phyloP scores from a whole-genome alignment of 2,888 invertebrate species.

The Leistus spinibarbis region DNA sequence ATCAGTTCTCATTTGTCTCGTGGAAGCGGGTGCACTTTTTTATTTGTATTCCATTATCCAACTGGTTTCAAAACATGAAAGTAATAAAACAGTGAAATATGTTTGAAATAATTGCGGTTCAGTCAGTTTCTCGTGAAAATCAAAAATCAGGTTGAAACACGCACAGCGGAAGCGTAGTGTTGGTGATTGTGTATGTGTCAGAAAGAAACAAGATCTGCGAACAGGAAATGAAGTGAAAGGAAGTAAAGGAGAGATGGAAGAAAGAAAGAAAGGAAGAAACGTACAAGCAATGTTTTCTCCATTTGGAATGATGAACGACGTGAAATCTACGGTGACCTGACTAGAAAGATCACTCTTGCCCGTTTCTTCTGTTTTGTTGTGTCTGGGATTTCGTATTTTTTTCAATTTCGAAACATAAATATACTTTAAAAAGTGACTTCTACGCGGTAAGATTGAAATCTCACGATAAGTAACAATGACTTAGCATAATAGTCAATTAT shows the following conservation, averaged over 20 bases:
- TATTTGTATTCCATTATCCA: too few relatives aligned
- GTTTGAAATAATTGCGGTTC: too few relatives aligned
- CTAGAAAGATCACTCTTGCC: conserved; percentile 27
- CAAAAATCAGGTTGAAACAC: too few relatives aligned
- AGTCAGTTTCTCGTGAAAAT: too few relatives aligned
- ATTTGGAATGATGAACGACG: conserved; percentile 38
- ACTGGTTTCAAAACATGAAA: too few relatives aligned
- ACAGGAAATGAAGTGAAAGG: not conserved
- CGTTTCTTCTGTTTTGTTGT: not conserved
- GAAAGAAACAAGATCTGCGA: not conserved
- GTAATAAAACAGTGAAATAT: too few relatives aligned
- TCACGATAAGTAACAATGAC: not conserved
- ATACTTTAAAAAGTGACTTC: not conserved
- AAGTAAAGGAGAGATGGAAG: too few relatives aligned
- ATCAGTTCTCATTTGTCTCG: too few relatives aligned
- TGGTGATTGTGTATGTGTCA: too few relatives aligned
- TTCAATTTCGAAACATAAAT: not conserved
- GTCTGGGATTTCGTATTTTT: not conserved
- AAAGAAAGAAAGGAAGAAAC: not conserved
- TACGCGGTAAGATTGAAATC: not conserved
- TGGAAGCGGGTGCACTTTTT: too few relatives aligned
- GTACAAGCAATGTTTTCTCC: conserved; percentile 27
- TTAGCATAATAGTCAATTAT: not conserved
- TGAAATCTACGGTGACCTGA: conserved; percentile 3
- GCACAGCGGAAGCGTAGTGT: too few relatives aligned